A percentile compares a stretch with the other conserved stretches of the same genome.
phyloP scores from a whole-genome alignment of 2,888 invertebrate species.

The Mystacides longicornis region DNA sequence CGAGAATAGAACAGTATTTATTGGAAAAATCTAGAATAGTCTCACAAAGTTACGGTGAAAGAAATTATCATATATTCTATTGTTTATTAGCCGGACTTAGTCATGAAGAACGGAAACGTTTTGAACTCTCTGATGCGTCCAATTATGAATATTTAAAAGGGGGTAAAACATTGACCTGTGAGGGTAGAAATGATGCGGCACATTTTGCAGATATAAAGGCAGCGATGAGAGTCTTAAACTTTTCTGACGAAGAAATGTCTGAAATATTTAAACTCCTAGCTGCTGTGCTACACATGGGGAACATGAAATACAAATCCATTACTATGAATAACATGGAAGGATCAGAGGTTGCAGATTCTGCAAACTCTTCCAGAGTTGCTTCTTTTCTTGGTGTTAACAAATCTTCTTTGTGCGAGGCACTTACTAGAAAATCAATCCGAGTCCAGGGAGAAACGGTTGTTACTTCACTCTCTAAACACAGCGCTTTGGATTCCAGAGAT shows the following conservation, averaged over 20 bases:
- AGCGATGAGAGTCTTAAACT: conserved; percentile 90
- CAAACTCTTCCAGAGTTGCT: conserved; percentile 63
- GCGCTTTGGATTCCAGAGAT: conserved; percentile 79
- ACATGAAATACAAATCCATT: conserved; percentile 72
- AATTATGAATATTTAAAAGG: conserved; percentile 78
- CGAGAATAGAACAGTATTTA: conserved; percentile 90
- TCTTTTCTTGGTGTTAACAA: conserved; percentile 64
- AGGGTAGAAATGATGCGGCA: conserved; percentile 74
- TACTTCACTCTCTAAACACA: conserved; percentile 64
- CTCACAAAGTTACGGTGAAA: conserved; percentile 78
- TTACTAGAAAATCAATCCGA: conserved; percentile 81
- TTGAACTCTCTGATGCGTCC: conserved; percentile 65
- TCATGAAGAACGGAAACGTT: conserved; percentile 67
- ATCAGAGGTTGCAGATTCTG: conserved; percentile 70
- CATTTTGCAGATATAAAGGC: conserved; percentile 85
- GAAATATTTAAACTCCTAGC: conserved; percentile 79
- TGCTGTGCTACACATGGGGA: conserved; percentile 86
- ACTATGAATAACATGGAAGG: conserved; percentile 79
- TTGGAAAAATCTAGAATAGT: conserved; percentile 91
- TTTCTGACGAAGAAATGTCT: conserved; percentile 75
- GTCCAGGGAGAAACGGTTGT: conserved; percentile 76
- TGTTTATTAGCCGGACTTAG: conserved; percentile 78
- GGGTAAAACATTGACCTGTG: conserved; percentile 68
- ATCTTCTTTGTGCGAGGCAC: conserved; percentile 63
- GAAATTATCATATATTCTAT: conserved; percentile 96